A percentile compares a stretch with the other conserved stretches of the same genome.
Conservation (phyloP, 2,797 vertebrate genomes). For the Huso huso region DNA sequence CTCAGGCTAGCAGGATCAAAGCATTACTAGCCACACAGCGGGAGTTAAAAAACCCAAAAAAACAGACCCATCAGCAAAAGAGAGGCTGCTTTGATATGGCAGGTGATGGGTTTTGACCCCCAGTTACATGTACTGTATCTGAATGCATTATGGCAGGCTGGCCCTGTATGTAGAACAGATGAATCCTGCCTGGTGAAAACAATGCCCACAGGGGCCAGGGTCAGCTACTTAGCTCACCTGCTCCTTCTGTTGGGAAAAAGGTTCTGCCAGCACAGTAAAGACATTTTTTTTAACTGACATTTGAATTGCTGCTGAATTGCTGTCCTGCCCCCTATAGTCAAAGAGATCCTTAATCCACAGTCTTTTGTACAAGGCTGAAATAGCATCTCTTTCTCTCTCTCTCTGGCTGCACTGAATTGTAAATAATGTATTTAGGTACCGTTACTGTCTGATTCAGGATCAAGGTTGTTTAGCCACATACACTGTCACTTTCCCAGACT, state of each 20-base stretch:
- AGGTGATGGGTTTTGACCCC: slow-evolving; percentile 14
- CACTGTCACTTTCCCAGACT: too few species aligned
- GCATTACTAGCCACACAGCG: not conserved
- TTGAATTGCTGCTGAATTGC: slow-evolving; percentile 14
- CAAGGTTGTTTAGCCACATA: too few species aligned
- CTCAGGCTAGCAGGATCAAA: too few species aligned
- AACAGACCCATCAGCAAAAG: not conserved
- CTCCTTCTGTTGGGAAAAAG: slow-evolving; percentile 4
- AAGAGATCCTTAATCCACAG: slow-evolving; percentile 5
- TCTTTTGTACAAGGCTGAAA: slow-evolving; percentile 21
- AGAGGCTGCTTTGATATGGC: slow-evolving; percentile 3
- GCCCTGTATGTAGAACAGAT: slow-evolving; percentile 3
- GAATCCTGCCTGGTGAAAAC: not conserved
- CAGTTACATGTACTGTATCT: not conserved
- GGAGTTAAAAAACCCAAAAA: not conserved
- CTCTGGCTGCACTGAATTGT: not conserved
- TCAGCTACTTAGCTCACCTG: not conserved
- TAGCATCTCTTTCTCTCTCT: slow-evolving; percentile 4
- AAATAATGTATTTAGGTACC: too few species aligned
- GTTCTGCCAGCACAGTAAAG: slow-evolving; percentile 7
- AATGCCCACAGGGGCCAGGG: not conserved
- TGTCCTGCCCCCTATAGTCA: slow-evolving; percentile 6
- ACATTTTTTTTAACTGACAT: not conserved
- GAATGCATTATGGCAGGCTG: not conserved
- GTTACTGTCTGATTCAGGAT: too few species aligned